Conservation (phyloP, 2,888 invertebrate genomes). For the Drosophila melanosoma region DNA sequence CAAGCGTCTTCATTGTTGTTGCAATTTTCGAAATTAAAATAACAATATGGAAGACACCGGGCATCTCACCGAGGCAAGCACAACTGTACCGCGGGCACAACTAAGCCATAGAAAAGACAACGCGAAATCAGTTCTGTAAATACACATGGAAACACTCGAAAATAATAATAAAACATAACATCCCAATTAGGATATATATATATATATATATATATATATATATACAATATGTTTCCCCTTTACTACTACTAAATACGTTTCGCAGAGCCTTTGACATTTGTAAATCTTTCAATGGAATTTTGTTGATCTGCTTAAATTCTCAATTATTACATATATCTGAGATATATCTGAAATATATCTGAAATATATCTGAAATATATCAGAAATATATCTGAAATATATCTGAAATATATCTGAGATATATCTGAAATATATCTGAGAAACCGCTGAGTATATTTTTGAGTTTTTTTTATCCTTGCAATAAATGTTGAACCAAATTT, state of each 20-base stretch:
- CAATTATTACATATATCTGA: not conserved
- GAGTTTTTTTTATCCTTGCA: not conserved
- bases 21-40: conserved; percentile 76
- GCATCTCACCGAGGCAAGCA: conserved; percentile 23
- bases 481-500: not conserved
- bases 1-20: conserved; percentile 68
- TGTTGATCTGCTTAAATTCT: not conserved
- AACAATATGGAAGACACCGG: conserved; percentile 66
- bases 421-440: too few species aligned
- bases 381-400: too few species aligned
- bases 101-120: not conserved
- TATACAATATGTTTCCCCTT: too few species aligned
- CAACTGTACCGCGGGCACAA: conserved; percentile 57
- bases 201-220: too few species aligned
- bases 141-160: not conserved
- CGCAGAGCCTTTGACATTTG: not conserved
- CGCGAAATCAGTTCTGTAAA: conserved; percentile 2
- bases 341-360: too few species aligned
- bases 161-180: not conserved
- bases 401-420: too few species aligned
- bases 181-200: not conserved
- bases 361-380: too few species aligned
- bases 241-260: too few species aligned
- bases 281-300: not conserved
- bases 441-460: not conserved